A percentile compares a stretch with the other conserved stretches of the same genome.
phyloP scores from a whole-genome alignment of 2,797 vertebrate species.

The Monodelphis domestica region DNA sequence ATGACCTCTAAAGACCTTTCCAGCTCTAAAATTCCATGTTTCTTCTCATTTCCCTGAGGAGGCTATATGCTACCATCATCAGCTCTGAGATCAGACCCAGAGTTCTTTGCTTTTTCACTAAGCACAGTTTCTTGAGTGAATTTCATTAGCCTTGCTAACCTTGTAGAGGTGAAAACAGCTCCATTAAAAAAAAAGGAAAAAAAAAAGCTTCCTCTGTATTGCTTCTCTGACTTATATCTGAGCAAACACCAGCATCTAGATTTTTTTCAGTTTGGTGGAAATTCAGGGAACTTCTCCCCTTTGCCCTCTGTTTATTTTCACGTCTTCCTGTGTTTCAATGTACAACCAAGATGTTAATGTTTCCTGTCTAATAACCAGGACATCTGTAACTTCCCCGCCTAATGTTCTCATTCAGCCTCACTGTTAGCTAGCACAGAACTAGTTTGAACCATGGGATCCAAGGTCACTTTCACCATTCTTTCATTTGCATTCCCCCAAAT shows the following conservation, averaged over 20 bases:
- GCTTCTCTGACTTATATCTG: slow-evolving; percentile 47
- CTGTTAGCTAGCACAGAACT: slow-evolving; percentile 32
- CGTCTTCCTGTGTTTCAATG: slow-evolving; percentile 32
- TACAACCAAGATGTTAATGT: slow-evolving; percentile 52
- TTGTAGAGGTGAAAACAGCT: background rate
- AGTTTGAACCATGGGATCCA: slow-evolving; percentile 18
- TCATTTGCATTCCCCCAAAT: slow-evolving; percentile 62
- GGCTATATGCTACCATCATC: background rate
- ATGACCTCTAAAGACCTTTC: background rate
- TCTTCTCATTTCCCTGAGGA: background rate
- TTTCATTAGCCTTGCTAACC: slow-evolving; percentile 15
- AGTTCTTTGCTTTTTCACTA: slow-evolving; percentile 28
- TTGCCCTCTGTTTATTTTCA: slow-evolving; percentile 57
- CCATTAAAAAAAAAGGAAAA: background rate
- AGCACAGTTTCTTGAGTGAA: slow-evolving; percentile 9
- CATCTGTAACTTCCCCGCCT: slow-evolving; percentile 26
- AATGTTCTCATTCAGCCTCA: slow-evolving; percentile 8
- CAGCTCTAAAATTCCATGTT: background rate
- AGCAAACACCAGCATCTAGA: slow-evolving; percentile 32
- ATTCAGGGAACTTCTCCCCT: slow-evolving; percentile 55
- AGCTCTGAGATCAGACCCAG: slow-evolving; percentile 9
- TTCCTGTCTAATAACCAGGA: slow-evolving; percentile 66
- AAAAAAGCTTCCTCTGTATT: slow-evolving; percentile 38
- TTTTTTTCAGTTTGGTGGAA: background rate
- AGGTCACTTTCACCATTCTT: slow-evolving; percentile 64